Base-by-base conservation (phyloP, 2,797 vertebrate genomes). In the Furcifer pardalis region DNA sequence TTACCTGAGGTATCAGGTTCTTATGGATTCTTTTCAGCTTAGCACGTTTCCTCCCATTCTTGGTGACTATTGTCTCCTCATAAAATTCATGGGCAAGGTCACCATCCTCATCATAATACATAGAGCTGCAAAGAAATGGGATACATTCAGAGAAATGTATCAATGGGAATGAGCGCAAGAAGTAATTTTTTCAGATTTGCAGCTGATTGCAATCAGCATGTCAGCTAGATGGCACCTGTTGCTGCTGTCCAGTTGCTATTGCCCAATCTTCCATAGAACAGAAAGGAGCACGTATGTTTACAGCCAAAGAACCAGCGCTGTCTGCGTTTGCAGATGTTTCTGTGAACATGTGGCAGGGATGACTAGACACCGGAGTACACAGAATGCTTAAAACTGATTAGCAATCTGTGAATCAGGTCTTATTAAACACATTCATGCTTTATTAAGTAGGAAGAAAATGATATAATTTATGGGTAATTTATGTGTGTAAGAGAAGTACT, bases 51-150 rank as follows among this genome's bases (percentile, higher is more conserved):
- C 97, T 97, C 75, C 98, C 98, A 1, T 99, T 99, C 97, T 98
- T 99, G 77, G 98, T 99, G 93, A 99, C 96, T 92, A 99, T 96
- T 10, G 97, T 99, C 95, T 99, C 98, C 92, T 99, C 98, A 1
- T 99, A 99, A 95, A 99, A 99, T 86, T 99, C 98, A 46, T 99
- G 98, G 71, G 98, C 98, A n/a, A 99, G 96, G 88, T 99, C 98
- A 2, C 98, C 98, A 4, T 99, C 98, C 92, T 99, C 98, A 27
- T 99, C 98, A 19, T 97, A 99, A 93, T 97, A 99, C 96, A 99
- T 96, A 86, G 98, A 99, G 87, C 98, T 99, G 94, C n/a, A 79
- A 84, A 62, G 93, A 30, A 84, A 62, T 46, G 62, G 83, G 40
- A 44, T 40, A 71, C 5, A 42, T 23, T 7, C 21, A 35, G 42